Conservation (phyloP, 1,140 invertebrate species). For the Cylas formicarius region DNA sequence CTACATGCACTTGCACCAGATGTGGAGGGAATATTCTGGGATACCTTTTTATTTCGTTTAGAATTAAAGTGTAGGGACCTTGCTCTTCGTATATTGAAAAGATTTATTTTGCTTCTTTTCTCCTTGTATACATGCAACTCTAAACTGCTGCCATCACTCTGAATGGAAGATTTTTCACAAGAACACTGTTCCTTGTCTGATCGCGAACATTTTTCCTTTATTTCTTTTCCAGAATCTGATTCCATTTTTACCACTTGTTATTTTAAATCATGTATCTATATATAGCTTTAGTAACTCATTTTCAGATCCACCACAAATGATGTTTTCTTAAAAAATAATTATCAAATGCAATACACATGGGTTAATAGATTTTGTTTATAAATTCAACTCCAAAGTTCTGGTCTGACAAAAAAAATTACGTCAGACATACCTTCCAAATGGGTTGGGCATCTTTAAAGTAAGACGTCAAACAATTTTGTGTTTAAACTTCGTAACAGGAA, state of each 20-base stretch:
- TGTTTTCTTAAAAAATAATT: constrained; percentile 9
- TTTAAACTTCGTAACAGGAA: too few relatives aligned
- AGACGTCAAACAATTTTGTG: too few relatives aligned
- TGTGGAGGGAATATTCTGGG: neutral
- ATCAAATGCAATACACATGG: constrained; percentile 11
- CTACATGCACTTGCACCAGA: constrained; percentile 4
- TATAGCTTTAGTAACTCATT: neutral
- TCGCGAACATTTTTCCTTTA: neutral
- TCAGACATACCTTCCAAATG: constrained; percentile 27
- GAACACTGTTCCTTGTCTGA: constrained; percentile 29
- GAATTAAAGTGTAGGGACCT: constrained; percentile 30
- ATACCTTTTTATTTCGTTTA: constrained; percentile 29
- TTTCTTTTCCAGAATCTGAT: neutral
- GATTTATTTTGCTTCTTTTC: constrained; percentile 33
- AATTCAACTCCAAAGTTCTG: constrained; percentile 15
- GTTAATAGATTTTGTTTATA: constrained; percentile 22
- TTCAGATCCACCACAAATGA: neutral
- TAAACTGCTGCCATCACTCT: constrained; percentile 29
- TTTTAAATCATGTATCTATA: too few relatives aligned
- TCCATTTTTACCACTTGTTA: neutral
- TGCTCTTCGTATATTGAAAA: constrained; percentile 28
- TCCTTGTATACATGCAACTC: constrained; percentile 24
- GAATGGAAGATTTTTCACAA: constrained; percentile 27
- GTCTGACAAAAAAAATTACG: constrained; percentile 31
- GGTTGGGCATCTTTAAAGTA: constrained; percentile 23